Base-by-base conservation (phyloP, 2,888 invertebrate genomes). In the Torymus tubicola region DNA sequence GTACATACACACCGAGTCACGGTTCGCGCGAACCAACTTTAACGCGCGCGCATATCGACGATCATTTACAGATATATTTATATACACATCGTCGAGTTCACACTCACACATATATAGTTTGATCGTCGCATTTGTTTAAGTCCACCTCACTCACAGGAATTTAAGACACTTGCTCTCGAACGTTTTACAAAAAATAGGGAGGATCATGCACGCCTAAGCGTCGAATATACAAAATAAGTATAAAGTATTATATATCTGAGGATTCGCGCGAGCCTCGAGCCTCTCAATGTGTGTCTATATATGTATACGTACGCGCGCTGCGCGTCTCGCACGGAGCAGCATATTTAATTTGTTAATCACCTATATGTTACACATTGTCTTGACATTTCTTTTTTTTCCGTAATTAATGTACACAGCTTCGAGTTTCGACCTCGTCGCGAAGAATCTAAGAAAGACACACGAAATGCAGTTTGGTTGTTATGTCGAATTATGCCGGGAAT, bases 401-500 rank as follows among this genome's bases (percentile, higher is more conserved):
- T 64, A 84, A 77, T 82, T 81, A 83, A 79, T 78, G 82, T 84
- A 75, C 82, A 83, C 81, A 81, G 84, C 79, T 84, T 83, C 77
- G 74, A 83, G 80, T 31, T 5, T 84, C 83, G 63, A 76, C 71
- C 57, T 61, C 31, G 31, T 60, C n/a, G 52, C 57, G 75, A 72
- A 77, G 72, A 77, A 72, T 50, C 70, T 75, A 77, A 80, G 80
- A 80, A 75, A 76, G 24, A 57, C 71, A 69, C 55, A 73, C 75
- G 70, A 80, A 79, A 68, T 72, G 55, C 64, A 76, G 31, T 31
- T 31, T 31, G 31, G 31, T 31, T 31, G 31, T 31, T 31, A 81
- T 74, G 67, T 78, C 75, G 67, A 65, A 55, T 63, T 16, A 31
- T 65, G 73, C 70, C 61, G 63, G 55, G 55, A 77, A 75, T 70